Base-by-base conservation (phyloP, 2,888 invertebrate species). In the Lepidocyrtinus sp. region DNA sequence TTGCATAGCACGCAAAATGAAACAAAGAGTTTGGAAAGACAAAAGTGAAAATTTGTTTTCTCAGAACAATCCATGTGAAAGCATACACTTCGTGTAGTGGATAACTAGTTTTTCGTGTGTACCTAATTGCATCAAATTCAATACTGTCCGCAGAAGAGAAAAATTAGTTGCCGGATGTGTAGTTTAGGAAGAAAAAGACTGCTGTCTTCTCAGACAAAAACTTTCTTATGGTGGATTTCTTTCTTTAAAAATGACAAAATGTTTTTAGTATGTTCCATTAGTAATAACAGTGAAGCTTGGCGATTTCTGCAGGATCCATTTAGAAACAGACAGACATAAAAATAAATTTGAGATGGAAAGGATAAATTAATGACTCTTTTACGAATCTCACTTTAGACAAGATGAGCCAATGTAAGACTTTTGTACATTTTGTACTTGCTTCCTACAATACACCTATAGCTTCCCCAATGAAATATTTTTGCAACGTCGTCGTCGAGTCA, bases 31-130 rank as follows among this genome's bases (percentile, higher is more conserved):
- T 45, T 19, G 45, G n/a, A 21, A 61, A 61, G 22, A 67, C 45
- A 25, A 45, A 25, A 69, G 15, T 72, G 22, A 46, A 63, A 25
- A 55, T 26, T 71, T 64, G 65, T 61, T 75, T 24, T 50, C n/a
- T n/a, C n/a, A n/a, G n/a, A n/a, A n/a, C n/a, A n/a, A n/a, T n/a
- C n/a, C n/a, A n/a, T n/a, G n/a, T n/a, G n/a, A n/a, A n/a, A n/a
- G n/a, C n/a, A n/a, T n/a, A n/a, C n/a, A n/a, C n/a, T n/a, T n/a
- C n/a, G n/a, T n/a, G n/a, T n/a, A n/a, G n/a, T n/a, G n/a, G n/a
- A n/a, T n/a, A n/a, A n/a, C n/a, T n/a, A n/a, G n/a, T n/a, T n/a
- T n/a, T n/a, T n/a, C n/a, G n/a, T n/a, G n/a, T n/a, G n/a, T n/a
- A n/a, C n/a, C n/a, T n/a, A n/a, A n/a, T n/a, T n/a, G n/a, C n/a